Conservation (phyloP, 2,888 invertebrate species). For the Philaethria dido region DNA sequence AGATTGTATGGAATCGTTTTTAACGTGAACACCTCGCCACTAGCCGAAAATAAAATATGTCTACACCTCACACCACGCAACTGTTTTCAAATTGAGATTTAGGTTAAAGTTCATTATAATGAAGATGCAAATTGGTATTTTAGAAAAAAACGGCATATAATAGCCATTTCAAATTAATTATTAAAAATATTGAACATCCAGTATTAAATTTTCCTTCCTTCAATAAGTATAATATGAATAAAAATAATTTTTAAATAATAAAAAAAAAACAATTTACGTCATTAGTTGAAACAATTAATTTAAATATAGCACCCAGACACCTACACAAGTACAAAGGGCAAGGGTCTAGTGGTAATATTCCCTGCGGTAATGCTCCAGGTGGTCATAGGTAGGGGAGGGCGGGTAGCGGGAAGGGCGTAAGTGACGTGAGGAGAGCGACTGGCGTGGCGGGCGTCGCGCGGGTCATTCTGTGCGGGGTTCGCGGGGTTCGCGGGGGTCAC, state of each 20-base stretch:
- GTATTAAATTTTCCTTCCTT: neutral
- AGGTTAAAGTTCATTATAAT: neutral
- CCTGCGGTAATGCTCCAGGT: conserved; percentile 31
- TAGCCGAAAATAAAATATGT: conserved; percentile 3
- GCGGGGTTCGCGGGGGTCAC: conserved; percentile 41
- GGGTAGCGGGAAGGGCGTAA: conserved; percentile 27
- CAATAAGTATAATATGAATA: too few species aligned
- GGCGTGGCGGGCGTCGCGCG: conserved; percentile 32
- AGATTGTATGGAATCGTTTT: conserved; percentile 1
- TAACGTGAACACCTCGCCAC: conserved; percentile 20
- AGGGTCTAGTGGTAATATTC: conserved; percentile 35
- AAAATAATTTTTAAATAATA: too few species aligned
- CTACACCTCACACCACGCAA: conserved; percentile 7
- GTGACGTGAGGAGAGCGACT: conserved; percentile 39
- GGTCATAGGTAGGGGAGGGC: conserved; percentile 8
- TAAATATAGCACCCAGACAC: neutral
- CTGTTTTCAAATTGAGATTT: conserved; percentile 2
- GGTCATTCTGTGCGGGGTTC: conserved; percentile 29
- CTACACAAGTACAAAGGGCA: neutral
- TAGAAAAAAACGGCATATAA: too few species aligned
- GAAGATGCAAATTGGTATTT: neutral
- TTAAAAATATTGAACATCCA: too few species aligned
- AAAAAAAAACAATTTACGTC: too few species aligned
- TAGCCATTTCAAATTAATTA: neutral
- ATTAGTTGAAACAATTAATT: neutral